Base-by-base conservation (phyloP, 1,140 invertebrate genomes). In the Neuroterus valhalla region DNA sequence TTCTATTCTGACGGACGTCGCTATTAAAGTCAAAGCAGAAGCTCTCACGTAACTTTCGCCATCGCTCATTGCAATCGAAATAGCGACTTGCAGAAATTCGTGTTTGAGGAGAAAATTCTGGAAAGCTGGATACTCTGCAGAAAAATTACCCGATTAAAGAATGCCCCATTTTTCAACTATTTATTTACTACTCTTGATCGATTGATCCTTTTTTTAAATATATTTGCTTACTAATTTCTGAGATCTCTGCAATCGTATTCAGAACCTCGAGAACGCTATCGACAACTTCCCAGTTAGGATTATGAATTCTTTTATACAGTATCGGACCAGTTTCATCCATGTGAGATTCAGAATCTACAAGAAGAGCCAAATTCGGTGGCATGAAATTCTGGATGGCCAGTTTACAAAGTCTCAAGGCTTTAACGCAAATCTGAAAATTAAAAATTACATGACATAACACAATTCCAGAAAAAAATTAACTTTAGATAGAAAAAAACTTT, bases 91-190 rank as follows among this genome's bases (percentile, higher is more conserved):
- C 2, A 94, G 91, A 23, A 96, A 91, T 66, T 93, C 91, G 71
- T 93, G 91, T 19, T 93, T 91, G n/a, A 94, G 77, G 17, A 96
- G 84, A 78, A 94, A 92, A 45, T 93, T 91, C 88, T 95, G 94
- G 84, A 94, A 94, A 26, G 94, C 92, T n/a, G 94, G 94, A 86
- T 94, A 96, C 88, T 95, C 94, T 95, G 82, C 5, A 45, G 71
- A 75, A 45, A 72, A 76, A 46, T 52, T 76, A 68, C 48, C 12
- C 10, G 1, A 43, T 68, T 8, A 69, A 69, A 11, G 31, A 4
- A 66, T 19, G n/a, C n/a, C n/a, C n/a, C n/a, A n/a, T 52, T 71
- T 67, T 46, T 45, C 19, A 44, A 68, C 6, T 15, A 46, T 42
- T 15, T 42, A 31, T 8, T 46, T 66, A 43, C 15, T 62, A 38